Evolutionary conservation across 2,113 vertebrate species (phyloP), one percentile per base, ranked within the genome.

Genomic region (Herpetotheres cachinnans): DNA sequence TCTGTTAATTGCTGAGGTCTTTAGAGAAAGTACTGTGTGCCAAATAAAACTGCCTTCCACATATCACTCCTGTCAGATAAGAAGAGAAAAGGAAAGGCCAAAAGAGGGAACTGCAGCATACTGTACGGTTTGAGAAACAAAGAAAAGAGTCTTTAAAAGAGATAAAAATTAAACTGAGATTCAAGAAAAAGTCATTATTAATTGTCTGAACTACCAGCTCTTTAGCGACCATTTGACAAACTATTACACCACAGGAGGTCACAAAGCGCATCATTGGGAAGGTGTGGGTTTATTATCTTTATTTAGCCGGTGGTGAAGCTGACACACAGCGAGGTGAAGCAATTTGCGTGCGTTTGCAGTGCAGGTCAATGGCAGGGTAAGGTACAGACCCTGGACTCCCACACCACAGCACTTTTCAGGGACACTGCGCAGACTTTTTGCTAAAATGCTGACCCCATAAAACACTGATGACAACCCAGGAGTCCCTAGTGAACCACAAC

Each of bases 231-330:
- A 14, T 66, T 70, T 79, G 36, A 66, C 42, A 85, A 44, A n/a
- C 16, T 70, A 3, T n/a, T 49, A 15, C 8, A 27, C 6, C 44
- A 12, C 1, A 6, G 40, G 73, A 56, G 34, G 46, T 74, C 65
- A 50, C 25, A 20, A 42, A 66, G 24, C 3, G 0, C 1, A 2
- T 10, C 13, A 8, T 3, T n/a, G 36, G 70, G 52, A 17, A 67
- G 47, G 30, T 25, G 46, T 4, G 14, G 16, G 25, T 38, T 78
- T 78, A 4, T 19, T 17, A 6, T 14, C 50, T 61, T 50, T 44
- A 17, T 38, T 42, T n/a, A 54, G 47, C 61, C 55, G 79, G 32
- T 55, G 27, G 29, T 50, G 74, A 55, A 18, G 58, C 18, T 62
- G 80, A n/a, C 18, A n/a, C 44, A 6, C 34, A 27, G 24, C 0